Percentiles rank a stretch among this genome's conserved stretches.
Evolutionary conservation across 2,888 invertebrate species (phyloP).

Genomic region (Cacoxenus indagator): DNA sequence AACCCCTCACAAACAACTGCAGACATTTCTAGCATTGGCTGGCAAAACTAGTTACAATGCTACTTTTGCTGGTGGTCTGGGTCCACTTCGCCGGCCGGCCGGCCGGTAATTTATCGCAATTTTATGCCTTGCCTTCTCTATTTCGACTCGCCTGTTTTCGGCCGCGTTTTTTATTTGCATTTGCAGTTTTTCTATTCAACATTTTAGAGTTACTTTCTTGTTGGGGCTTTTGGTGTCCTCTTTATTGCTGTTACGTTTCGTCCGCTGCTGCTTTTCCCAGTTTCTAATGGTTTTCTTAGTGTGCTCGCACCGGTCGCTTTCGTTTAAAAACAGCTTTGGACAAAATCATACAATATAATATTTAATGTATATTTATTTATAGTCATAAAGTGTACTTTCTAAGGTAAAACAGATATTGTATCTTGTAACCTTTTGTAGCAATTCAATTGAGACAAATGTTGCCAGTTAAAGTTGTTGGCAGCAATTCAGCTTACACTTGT

Average conservation of each 20-base stretch:
- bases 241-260: not conserved
- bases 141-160: not conserved
- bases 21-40: conserved; percentile 28
- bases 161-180: not conserved
- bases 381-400: too few relatives aligned
- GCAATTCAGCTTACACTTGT: too few relatives aligned
- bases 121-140: conserved; percentile 45
- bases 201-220: not conserved
- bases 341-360: too few relatives aligned
- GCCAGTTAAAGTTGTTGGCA: too few relatives aligned
- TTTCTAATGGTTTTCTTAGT: too few relatives aligned
- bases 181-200: conserved; percentile 14
- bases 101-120: conserved; percentile 54
- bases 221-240: too few relatives aligned
- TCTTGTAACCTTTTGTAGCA: too few relatives aligned
- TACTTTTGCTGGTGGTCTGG: conserved; percentile 35
- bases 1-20: not conserved
- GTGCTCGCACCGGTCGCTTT: too few relatives aligned
- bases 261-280: not conserved
- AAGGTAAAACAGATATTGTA: too few relatives aligned
- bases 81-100: conserved; percentile 41
- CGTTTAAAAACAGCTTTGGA: too few relatives aligned
- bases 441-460: too few relatives aligned
- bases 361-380: too few relatives aligned
- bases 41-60: conserved; percentile 40